A percentile compares a stretch with the other conserved stretches of the same genome.
Conservation (phyloP, 2,113 vertebrate genomes). For the Corydoras maculifer region DNA sequence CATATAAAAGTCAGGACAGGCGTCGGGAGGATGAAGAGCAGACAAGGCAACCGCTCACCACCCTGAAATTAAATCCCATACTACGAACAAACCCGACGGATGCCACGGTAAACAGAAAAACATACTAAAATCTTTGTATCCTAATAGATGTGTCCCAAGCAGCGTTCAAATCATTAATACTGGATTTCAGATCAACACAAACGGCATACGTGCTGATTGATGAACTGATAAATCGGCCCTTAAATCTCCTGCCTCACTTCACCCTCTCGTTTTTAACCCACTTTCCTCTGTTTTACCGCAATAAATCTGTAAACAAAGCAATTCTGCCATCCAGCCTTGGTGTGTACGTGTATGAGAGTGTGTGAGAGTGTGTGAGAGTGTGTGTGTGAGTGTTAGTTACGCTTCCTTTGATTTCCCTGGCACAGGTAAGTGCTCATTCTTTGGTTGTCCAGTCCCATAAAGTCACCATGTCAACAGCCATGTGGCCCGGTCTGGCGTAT, state of each 20-base stretch:
- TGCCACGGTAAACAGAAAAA: neutral
- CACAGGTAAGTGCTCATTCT: constrained; percentile 29
- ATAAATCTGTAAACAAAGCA: too few relatives aligned
- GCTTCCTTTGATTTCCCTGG: constrained; percentile 40
- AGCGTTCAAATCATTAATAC: neutral
- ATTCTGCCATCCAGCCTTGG: too few relatives aligned
- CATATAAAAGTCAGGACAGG: constrained; percentile 4
- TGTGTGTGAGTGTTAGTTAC: neutral
- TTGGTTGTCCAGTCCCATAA: constrained; percentile 31
- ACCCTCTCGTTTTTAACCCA: neutral
- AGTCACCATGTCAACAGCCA: constrained; percentile 33
- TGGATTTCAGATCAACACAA: neutral
- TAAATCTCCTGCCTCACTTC: neutral
- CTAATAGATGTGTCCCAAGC: neutral
- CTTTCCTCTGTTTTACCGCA: too few relatives aligned
- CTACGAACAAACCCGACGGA: neutral
- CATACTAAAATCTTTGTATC: neutral
- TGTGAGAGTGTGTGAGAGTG: constrained; percentile 8
- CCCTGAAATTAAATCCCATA: neutral
- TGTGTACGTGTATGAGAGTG: neutral
- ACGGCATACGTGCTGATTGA: neutral
- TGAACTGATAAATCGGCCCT: neutral
- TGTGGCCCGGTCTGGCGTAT: constrained; percentile 21
- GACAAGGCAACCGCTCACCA: neutral
- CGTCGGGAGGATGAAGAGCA: neutral